Conservation (phyloP, 2,113 vertebrate species). For the Cavia aperea region DNA sequence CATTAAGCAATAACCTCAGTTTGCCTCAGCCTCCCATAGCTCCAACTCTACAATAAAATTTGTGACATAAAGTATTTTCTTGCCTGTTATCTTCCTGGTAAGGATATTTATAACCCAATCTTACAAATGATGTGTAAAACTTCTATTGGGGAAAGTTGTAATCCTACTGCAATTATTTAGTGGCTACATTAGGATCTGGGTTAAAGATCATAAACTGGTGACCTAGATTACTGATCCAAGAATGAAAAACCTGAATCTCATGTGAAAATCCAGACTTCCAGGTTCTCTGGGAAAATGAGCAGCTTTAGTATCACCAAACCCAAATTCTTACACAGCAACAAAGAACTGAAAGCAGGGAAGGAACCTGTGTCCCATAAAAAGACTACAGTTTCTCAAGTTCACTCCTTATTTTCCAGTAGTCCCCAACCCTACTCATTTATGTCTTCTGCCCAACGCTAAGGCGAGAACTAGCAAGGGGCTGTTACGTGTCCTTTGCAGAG, state of each 20-base stretch:
- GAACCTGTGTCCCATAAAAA: not conserved
- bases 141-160: not conserved
- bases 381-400: rapidly evolving
- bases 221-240: not conserved
- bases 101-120: not conserved
- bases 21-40: not conserved
- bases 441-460: not conserved
- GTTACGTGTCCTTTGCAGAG: not conserved
- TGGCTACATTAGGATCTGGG: not conserved
- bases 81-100: not conserved
- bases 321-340: not conserved
- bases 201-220: not conserved
- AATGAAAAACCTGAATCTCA: not conserved
- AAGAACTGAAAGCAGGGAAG: not conserved
- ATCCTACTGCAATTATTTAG: not conserved
- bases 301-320: not conserved
- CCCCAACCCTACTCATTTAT: not conserved
- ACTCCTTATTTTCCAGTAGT: not conserved
- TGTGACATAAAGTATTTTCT: not conserved
- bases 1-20: not conserved
- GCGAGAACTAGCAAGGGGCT: not conserved
- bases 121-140: not conserved
- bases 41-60: not conserved
- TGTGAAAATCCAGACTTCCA: not conserved
- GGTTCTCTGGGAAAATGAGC: not conserved